Evolutionary conservation across 2,797 vertebrate genomes (phyloP), one percentile per base, ranked within the genome.

Genomic region (Moxostoma hubbsi): DNA sequence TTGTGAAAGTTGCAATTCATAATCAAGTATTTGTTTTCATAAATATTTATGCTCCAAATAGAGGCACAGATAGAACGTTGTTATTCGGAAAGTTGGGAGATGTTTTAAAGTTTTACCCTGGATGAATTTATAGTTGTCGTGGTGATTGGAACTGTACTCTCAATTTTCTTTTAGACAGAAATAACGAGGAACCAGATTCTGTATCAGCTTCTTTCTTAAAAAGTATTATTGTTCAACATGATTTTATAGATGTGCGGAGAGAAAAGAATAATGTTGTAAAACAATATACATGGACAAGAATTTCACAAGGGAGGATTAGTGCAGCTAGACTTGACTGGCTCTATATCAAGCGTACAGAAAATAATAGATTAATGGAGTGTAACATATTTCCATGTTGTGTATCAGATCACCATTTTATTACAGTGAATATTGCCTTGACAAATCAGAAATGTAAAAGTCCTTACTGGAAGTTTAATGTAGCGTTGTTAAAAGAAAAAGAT

Each of bases 11-110:
- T 55, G n/a, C n/a, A n/a, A 6, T 55, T 55, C 5, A 55, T 4
- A 55, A 55, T 5, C 11, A 55, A 13, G 12, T 55, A n/a, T 55
- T 55, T 55, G 53, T 55, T 55, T 55, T 55, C 11, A 55, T 55
- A 55, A 55, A 55, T 55, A 55, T 55, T 13, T 55, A 55, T 55
- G 53, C 53, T 55, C 12, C 53, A 55, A 55, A 55, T 55, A 55
- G n/a, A 55, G 5, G 13, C 4, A 13, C 11, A 13, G 53, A 55
- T 55, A n/a, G 53, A 55, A 6, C 5, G 5, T 4, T 55, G 2
- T 2, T 55, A 13, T 55, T 55, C 13, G 13, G 53, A 55, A 55
- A 13, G n/a, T 55, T 55, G n/a, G 53, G 53, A 55, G 11, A 55
- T 9, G 4, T 55, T 13, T 55, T 55, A 55, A 55, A 13, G 12